These are phyloP conservation scores for Pogona vitticeps DNA, from an alignment of 2,113 vertebrate species.

Conservation along the genomic window DNA sequence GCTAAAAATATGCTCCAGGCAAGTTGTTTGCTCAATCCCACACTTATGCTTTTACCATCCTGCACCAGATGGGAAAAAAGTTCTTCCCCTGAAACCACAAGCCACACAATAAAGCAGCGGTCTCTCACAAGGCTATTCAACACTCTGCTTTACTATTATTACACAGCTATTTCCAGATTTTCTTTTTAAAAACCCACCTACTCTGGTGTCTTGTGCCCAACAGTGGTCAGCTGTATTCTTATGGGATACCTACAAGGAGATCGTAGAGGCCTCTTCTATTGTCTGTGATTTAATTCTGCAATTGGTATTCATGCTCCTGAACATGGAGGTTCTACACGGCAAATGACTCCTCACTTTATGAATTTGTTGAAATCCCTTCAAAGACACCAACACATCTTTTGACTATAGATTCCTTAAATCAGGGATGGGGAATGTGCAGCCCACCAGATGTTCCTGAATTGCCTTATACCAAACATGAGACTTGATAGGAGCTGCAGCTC, in stretches of 20 bases:
- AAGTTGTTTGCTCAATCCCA: not conserved
- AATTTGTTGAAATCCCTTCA: no score
- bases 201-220: no score
- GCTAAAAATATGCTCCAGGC: not conserved
- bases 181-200: no score
- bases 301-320: not conserved
- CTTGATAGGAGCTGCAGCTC: not conserved
- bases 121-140: not conserved
- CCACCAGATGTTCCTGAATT: no score
- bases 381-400: no score
- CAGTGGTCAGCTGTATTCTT: not conserved
- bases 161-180: not conserved
- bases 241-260: not conserved
- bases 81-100: not conserved
- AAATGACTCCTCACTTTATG: no score
- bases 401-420: not conserved
- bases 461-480: not conserved
- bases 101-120: not conserved
- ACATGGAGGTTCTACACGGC: not conserved
- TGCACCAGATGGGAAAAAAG: not conserved
- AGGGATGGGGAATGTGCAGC: not conserved
- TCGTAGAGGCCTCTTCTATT: no score
- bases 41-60: not conserved
- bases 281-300: no score
- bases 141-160: not conserved